Conservation (phyloP, 2,797 vertebrate genomes). For the Paguma larvata region DNA sequence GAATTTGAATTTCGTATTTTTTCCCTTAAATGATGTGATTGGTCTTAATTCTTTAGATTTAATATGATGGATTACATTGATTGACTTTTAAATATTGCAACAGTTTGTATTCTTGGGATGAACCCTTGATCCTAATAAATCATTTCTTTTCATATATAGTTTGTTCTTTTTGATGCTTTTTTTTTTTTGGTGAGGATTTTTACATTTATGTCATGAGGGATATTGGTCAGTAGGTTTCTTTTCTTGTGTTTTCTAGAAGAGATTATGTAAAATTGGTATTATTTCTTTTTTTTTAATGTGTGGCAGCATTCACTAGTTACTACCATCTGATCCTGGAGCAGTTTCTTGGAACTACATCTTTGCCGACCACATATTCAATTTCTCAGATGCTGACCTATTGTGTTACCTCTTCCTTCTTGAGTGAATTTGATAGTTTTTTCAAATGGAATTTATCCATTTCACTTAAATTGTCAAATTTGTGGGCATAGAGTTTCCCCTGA, state of each 20-base stretch:
- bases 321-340: background rate
- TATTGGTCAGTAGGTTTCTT: background rate
- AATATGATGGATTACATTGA: background rate
- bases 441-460: background rate
- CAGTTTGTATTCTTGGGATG: background rate
- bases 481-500: background rate
- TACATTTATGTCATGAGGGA: background rate
- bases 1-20: constrained; percentile 35
- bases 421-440: background rate
- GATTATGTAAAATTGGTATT: background rate
- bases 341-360: background rate
- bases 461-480: background rate
- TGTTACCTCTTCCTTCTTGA: background rate
- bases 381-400: background rate
- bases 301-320: background rate
- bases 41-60: background rate
- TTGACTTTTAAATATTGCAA: background rate
- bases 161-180: background rate
- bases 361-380: background rate
- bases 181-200: background rate
- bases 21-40: background rate
- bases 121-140: background rate
- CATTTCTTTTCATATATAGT: background rate
- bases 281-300: background rate
- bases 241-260: background rate